Evolutionary conservation across 2,797 vertebrate species (phyloP), one percentile per base, ranked within the genome.

Genomic region (Myotis vivesi): DNA sequence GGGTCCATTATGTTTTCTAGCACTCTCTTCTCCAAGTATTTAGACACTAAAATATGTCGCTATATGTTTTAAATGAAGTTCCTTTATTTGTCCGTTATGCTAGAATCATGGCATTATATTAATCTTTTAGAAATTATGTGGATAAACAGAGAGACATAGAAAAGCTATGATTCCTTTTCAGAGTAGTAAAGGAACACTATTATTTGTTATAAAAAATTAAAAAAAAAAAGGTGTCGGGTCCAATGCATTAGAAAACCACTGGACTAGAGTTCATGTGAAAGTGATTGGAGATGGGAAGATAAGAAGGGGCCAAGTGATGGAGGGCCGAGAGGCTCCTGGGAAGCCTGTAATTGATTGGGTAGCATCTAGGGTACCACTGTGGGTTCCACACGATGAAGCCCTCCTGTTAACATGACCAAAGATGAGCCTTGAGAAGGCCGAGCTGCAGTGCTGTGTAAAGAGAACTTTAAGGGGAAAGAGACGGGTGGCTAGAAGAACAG

Each of bases 11-110:
- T 2, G 30, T 55, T 79, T 89, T 51, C 55, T 87, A 84, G 36
- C 19, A 75, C 55, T 46, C 38, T 95, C 92, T 75, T 77, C 84
- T 84, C 49, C 46, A 87, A 90, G 62, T 66, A 59, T 72, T 96
- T 73, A 81, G 30, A 83, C 36, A 73, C 76, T 64, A 66, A 92
- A 86, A 19, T 64, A 12, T n/a, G 20, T 49, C 62, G 59, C 77
- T n/a, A 13, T 28, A 49, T 84, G 19, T 66, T 94, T 89, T 64
- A 53, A 84, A 80, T 69, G 15, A 76, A 91, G 25, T 86, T 92
- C 33, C 17, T 84, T 89, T 46, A 25, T 72, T 86, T 95, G 84
- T 87, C 28, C 62, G 87, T 81, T 33, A 85, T 71, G 30, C 9
- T 49, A 16, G 0, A 64, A 25, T 33, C 15, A 23, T 10, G 22